phyloP scores from a whole-genome alignment of 2,888 invertebrate species.

The Cremastobaeus sp. region DNA sequence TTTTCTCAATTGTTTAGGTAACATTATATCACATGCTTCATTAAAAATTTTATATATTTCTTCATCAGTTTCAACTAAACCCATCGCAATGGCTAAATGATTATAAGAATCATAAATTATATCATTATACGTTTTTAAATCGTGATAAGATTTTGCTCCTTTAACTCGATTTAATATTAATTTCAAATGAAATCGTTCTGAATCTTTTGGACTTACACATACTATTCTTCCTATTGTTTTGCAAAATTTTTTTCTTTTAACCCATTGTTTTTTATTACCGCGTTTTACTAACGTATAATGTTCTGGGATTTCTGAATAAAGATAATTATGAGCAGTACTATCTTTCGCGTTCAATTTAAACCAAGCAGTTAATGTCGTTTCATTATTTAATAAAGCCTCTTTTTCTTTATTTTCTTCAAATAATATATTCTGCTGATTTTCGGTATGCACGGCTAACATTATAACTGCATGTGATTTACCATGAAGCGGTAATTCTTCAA shows the following conservation, averaged over 20 bases:
- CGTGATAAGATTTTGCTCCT: too few species aligned
- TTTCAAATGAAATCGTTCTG: too few species aligned
- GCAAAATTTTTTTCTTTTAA: too few species aligned
- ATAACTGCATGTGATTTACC: constrained; percentile 49
- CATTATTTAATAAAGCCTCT: constrained; percentile 18
- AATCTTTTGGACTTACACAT: too few species aligned
- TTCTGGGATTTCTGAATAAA: too few species aligned
- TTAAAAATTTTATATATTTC: constrained; percentile 9
- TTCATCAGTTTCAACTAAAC: neutral
- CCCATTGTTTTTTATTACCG: too few species aligned
- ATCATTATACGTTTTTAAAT: too few species aligned
- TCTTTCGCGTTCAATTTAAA: constrained; percentile 43
- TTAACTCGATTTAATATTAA: too few species aligned
- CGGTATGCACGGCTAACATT: constrained; percentile 47
- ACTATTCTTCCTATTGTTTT: too few species aligned
- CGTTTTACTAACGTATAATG: too few species aligned
- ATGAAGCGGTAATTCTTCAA: constrained; percentile 51
- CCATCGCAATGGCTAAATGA: too few species aligned
- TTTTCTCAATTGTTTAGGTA: constrained; percentile 13
- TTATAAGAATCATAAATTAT: too few species aligned
- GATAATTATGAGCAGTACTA: constrained; percentile 3
- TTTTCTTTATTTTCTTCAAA: constrained; percentile 16
- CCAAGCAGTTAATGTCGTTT: constrained; percentile 52
- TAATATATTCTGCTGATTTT: constrained; percentile 51
- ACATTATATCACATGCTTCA: constrained; percentile 7